Evolutionary conservation across 2,113 vertebrate genomes (phyloP), one percentile per base, ranked within the genome.

Genomic region (Orthonyx spaldingii): DNA sequence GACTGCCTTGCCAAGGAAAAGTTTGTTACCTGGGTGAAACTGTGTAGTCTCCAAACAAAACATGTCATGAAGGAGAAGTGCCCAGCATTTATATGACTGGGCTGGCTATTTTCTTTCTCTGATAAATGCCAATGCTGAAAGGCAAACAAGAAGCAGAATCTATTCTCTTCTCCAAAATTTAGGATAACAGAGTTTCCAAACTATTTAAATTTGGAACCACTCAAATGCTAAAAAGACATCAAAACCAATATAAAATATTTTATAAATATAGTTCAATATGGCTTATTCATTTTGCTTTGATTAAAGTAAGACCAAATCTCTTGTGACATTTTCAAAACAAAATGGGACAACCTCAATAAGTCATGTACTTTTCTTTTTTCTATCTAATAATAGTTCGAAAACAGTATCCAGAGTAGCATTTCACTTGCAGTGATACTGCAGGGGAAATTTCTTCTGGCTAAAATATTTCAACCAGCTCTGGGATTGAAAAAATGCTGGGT

Each of bases 271-370:
- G 46, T 80, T 93, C 61, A 85, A n/a, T 87, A 41, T 11, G 1
- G 84, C 55, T 93, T 50, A 84, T 94, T 95, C 42, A 44, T 94
- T 92, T 92, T 89, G 6, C 60, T 84, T 84, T 94, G 91, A 95
- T 94, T 96, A 91, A 96, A 87, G 84, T 53, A 78, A 87, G 75
- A 80, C 72, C 32, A 87, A 93, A 95, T 80, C 39, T 65, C 49
- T 80, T 55, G 27, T 89, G 93, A 94, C 66, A 72, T 95, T 89
- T 94, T 85, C 70, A 87, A 94, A 96, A 90, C 61, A 95, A 96
- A 91, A 87, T 57, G 74, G 60, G 87, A 91, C 84, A 96, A 91
- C 92, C 93, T 93, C 84, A 96, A 91, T 84, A 96, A 97, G 87
- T 91, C 89, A 82, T 76, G 76, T 89, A 19, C 10, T 56, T 84